Evolutionary conservation across 1,140 invertebrate species (phyloP), one percentile per base, ranked within the genome.

Genomic region (Physella acuta): DNA sequence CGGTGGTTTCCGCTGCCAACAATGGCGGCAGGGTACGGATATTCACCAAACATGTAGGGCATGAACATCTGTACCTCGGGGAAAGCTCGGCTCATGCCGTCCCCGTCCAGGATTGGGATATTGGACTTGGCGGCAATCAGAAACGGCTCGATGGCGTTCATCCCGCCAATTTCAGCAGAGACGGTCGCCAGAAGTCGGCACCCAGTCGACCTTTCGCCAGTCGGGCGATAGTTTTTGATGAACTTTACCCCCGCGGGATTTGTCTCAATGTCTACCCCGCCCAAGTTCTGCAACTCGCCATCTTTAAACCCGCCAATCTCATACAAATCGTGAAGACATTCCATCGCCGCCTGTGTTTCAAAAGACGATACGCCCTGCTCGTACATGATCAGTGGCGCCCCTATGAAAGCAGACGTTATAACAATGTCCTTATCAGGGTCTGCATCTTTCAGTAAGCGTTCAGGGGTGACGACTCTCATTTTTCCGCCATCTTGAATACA

Each of bases 1-100:
- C 1, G 3, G n/a, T n/a, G 37, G 39, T 67, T 67, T 39, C 64
- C 64, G 20, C 51, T 39, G 2, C 64, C 64, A 36, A 67, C 64
- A 55, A 82, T 44, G 0, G 72, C 68, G 0, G 70, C 68, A 14
- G 81, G 81, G 63, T 75, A 79, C 3, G 79, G 72, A 3, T 66
- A 55, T 2, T 34, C 30, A n/a, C 75, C 79, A 60, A 80, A 76
- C 30, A 81, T 81, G n/a, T 76, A 75, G 20, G 81, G 78, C 14
- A 68, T 60, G 51, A 78, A 76, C 81, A 82, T 81, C 71, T 82
- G 77, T 0, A 69, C 37, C 5, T 36, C 76, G 4, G 82, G 82
- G 72, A 84, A 84, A 5, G 82, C 82, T 34, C 82, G 68, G 3
- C 81, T 81, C 80, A 84, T 82, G 3, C 81, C 78, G 66, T 84